These are phyloP conservation scores for Chrysopa pallens DNA, from an alignment of 1,140 invertebrate species.

Conservation along the genomic window DNA sequence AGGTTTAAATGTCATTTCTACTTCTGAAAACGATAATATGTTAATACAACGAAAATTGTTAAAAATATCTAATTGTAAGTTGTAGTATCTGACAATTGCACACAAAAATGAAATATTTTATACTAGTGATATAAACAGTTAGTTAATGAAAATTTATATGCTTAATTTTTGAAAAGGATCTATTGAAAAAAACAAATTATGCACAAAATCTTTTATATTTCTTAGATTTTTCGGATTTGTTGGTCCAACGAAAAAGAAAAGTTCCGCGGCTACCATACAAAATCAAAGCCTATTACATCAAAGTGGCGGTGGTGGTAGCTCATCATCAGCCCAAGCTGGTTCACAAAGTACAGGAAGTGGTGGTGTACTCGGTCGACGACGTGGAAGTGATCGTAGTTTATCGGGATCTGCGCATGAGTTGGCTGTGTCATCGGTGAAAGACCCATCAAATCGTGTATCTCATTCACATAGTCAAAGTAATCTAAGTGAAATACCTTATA, in stretches of 20 bases:
- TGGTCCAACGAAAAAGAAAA: constrained; percentile 67
- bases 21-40: too few relatives aligned
- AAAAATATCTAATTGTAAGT: too few relatives aligned
- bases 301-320: constrained; percentile 12
- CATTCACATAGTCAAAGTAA: constrained; percentile 67
- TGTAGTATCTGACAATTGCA: too few relatives aligned
- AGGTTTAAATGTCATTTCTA: too few relatives aligned
- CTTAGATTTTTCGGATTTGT: constrained; percentile 76
- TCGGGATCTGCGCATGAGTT: constrained; percentile 63
- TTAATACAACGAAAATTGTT: too few relatives aligned
- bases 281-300: constrained; percentile 25
- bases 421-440: constrained; percentile 44
- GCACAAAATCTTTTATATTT: too few relatives aligned
- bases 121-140: too few relatives aligned
- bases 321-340: constrained; percentile 14
- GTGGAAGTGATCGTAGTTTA: constrained; percentile 65
- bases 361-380: constrained; percentile 31
- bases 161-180: too few relatives aligned
- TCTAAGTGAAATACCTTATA: constrained; percentile 58
- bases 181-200: not conserved
- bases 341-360: constrained; percentile 18
- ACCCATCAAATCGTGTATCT: constrained; percentile 36
- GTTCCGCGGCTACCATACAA: constrained; percentile 39
- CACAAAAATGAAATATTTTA: too few relatives aligned
- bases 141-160: too few relatives aligned